These are phyloP conservation scores for Omphaloscelis lunosa DNA, from an alignment of 2,888 invertebrate genomes.

Conservation along the genomic window DNA sequence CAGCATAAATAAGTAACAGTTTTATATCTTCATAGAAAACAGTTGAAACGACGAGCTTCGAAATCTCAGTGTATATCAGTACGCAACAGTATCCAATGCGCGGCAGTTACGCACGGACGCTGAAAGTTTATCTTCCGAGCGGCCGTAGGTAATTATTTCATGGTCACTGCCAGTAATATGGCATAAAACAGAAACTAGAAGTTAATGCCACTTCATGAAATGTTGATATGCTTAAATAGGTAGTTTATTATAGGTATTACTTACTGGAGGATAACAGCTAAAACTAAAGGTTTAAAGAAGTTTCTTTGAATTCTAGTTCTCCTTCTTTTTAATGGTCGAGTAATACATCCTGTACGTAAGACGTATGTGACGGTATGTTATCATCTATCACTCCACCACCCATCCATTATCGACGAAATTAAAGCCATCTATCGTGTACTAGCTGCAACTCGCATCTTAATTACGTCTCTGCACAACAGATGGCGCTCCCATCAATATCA, in stretches of 20 bases:
- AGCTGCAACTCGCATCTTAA: slow-evolving; percentile 59
- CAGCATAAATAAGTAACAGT: no score
- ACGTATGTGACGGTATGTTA: not conserved
- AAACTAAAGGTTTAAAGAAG: not conserved
- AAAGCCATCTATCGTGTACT: slow-evolving; percentile 62
- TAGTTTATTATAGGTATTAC: no score
- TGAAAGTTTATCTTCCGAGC: no score
- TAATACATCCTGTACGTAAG: slow-evolving; percentile 7
- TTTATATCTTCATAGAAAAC: no score
- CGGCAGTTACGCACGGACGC: no score
- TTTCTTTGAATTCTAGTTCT: not conserved
- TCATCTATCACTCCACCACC: slow-evolving; percentile 30
- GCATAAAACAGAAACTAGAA: not conserved
- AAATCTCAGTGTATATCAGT: no score
- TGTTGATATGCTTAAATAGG: no score
- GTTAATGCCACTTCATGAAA: not conserved
- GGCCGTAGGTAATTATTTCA: no score
- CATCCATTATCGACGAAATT: slow-evolving; percentile 57
- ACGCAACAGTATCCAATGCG: no score
- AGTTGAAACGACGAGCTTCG: no score
- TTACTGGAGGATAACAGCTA: not conserved
- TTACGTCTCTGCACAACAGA: slow-evolving; percentile 63
- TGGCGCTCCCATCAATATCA: slow-evolving; percentile 67
- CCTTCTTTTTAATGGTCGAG: not conserved
- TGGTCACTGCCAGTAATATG: no score